Evolutionary conservation across 2,888 invertebrate genomes (phyloP).

Genomic region (Apamea crenata): DNA sequence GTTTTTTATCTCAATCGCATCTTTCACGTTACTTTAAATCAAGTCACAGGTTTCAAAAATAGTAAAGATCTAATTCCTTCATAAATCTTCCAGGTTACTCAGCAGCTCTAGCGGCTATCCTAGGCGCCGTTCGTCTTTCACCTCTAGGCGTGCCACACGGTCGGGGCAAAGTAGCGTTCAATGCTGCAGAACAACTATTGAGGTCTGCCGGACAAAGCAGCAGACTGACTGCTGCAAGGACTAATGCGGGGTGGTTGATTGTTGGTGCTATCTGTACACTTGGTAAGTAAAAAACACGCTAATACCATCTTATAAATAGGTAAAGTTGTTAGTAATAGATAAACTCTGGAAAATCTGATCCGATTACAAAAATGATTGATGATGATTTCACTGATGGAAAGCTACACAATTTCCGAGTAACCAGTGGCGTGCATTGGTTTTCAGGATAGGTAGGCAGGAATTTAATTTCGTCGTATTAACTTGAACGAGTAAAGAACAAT

Average conservation of each 20-base stretch:
- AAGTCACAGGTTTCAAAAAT: background rate
- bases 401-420: background rate
- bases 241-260: slow-evolving; percentile 99
- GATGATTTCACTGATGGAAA: background rate
- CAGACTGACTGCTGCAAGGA: slow-evolving; percentile 97
- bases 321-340: background rate
- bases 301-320: background rate
- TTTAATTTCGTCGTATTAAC: too few relatives aligned
- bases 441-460: too few relatives aligned
- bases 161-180: slow-evolving; percentile 99
- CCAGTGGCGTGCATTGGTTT: too few relatives aligned
- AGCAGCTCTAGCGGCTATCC: slow-evolving; percentile 97
- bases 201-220: slow-evolving; percentile 99
- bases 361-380: background rate
- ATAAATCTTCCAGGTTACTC: slow-evolving; percentile 93
- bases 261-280: slow-evolving; percentile 99
- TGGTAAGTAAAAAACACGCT: slow-evolving; percentile 87
- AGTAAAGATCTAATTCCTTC: background rate
- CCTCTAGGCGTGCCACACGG: slow-evolving; percentile 98
- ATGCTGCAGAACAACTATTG: slow-evolving; percentile 98
- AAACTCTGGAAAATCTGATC: background rate
- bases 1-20: too few relatives aligned
- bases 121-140: slow-evolving; percentile 97
- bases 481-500: too few relatives aligned
- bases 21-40: too few relatives aligned